Conservation (phyloP, 2,113 vertebrate genomes). For the Cochlearius cochlearius region DNA sequence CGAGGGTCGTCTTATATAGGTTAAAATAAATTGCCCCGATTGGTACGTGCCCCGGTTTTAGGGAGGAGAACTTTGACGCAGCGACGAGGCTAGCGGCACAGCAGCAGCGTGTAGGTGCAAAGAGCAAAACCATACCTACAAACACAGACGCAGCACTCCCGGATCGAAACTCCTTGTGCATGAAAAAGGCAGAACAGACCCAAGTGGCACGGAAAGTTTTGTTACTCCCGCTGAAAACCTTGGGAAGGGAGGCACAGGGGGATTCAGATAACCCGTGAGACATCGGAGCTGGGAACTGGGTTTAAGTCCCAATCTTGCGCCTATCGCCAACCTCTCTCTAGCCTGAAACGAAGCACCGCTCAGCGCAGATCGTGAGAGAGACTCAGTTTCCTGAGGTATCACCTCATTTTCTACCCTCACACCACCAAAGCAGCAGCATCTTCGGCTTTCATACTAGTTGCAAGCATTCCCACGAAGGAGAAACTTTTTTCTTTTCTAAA, state of each 20-base stretch:
- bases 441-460: neutral
- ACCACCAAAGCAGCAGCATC: neutral
- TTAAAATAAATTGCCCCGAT: neutral
- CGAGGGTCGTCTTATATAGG: accelerated
- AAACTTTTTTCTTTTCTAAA: neutral
- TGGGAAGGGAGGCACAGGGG: neutral
- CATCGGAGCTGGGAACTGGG: neutral
- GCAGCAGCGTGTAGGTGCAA: accelerated
- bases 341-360: neutral
- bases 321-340: neutral
- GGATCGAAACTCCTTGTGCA: neutral
- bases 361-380: neutral
- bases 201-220: neutral
- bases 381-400: neutral
- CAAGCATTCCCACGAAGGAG: neutral
- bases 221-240: neutral
- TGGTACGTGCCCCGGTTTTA: accelerated
- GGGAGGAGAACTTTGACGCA: neutral
- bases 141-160: accelerated
- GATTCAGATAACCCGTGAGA: neutral
- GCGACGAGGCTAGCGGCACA: accelerated
- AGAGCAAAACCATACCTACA: neutral
- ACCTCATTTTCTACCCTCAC: neutral
- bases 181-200: neutral
- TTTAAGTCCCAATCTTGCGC: accelerated